Conservation (phyloP, 1,140 invertebrate species). For the Andrena cerasifolii region DNA sequence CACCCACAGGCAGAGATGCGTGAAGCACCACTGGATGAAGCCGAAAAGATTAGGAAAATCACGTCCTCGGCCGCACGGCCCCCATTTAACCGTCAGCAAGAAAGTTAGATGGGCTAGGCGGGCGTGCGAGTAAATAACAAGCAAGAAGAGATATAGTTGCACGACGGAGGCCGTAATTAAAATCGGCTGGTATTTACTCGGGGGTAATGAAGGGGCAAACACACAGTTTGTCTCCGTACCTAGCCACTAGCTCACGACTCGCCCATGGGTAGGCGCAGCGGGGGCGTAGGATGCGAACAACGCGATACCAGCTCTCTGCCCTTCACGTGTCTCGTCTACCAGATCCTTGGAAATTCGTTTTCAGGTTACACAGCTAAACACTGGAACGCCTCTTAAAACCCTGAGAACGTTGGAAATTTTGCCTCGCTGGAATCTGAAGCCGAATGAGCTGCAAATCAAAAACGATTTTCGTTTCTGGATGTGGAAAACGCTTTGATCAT, state of each 20-base stretch:
- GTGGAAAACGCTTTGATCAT: no score
- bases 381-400: no score
- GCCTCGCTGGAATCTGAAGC: no score
- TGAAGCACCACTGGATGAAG: background rate
- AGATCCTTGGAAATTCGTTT: constrained; percentile 10
- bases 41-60: constrained; percentile 52
- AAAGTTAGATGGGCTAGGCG: constrained; percentile 75
- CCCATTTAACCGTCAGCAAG: constrained; percentile 75
- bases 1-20: no score
- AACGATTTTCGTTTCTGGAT: no score
- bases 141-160: constrained; percentile 77
- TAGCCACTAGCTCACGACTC: constrained; percentile 35
- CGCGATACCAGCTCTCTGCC: background rate
- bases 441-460: no score
- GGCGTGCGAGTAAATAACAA: constrained; percentile 79
- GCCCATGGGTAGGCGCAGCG: constrained; percentile 18
- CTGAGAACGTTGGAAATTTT: no score
- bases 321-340: constrained; percentile 6
- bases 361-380: no score
- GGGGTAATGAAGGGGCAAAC: constrained; percentile 80
- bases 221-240: constrained; percentile 79
- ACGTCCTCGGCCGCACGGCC: constrained; percentile 63
- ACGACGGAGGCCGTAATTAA: constrained; percentile 78
- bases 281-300: background rate
- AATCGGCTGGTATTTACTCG: constrained; percentile 80